Percentiles rank a stretch among this genome's conserved stretches.
phyloP scores from a whole-genome alignment of 2,113 vertebrate genomes.

The Penelope pileata region DNA sequence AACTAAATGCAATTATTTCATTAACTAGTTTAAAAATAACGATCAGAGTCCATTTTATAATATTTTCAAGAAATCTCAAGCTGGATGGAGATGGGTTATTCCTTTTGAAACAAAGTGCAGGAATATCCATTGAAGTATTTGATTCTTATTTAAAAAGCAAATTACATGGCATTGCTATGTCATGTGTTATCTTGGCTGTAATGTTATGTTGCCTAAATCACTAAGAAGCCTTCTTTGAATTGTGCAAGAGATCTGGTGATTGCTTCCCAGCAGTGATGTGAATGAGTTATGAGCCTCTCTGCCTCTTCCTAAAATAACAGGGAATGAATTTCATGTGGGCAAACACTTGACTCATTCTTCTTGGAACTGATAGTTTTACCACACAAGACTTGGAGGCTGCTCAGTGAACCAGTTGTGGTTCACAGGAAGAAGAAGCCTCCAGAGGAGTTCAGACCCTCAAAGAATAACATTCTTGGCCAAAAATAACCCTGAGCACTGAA shows the following conservation, averaged over 20 bases:
- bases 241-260: constrained; percentile 64
- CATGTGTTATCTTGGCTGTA: constrained; percentile 46
- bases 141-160: background rate
- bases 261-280: constrained; percentile 64
- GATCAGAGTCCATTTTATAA: background rate
- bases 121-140: background rate
- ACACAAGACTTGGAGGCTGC: constrained; percentile 65
- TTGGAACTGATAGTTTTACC: constrained; percentile 66
- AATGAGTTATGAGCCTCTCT: constrained; percentile 56
- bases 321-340: constrained; percentile 61
- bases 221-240: background rate
- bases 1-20: background rate
- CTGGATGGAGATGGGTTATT: background rate
- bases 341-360: constrained; percentile 73
- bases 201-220: constrained; percentile 25
- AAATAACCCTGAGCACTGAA: constrained; percentile 54
- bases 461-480: constrained; percentile 65
- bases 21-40: background rate
- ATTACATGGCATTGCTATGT: constrained; percentile 6
- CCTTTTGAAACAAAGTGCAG: background rate
- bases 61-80: background rate
- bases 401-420: constrained; percentile 55
- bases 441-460: constrained; percentile 57
- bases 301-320: constrained; percentile 69
- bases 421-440: constrained; percentile 69